A percentile compares a stretch with the other conserved stretches of the same genome.
Conservation (phyloP, 2,113 vertebrate species). For the Pelodiscus sinensis region DNA sequence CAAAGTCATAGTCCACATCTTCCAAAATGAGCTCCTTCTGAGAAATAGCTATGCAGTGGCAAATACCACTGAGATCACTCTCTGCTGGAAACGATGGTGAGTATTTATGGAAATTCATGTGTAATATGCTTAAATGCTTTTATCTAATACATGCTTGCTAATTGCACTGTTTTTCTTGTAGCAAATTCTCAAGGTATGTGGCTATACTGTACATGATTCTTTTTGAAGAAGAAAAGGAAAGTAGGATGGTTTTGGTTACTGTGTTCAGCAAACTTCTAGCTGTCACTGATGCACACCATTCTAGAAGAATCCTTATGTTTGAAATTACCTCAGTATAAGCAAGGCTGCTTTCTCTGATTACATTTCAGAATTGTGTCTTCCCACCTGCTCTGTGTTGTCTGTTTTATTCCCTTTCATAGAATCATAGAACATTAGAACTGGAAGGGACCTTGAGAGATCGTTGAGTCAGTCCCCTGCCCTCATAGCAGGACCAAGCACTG, state of each 20-base stretch:
- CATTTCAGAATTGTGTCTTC: neutral
- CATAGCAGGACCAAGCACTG: too few relatives aligned
- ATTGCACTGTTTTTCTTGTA: neutral
- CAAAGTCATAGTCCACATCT: neutral
- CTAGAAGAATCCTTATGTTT: neutral
- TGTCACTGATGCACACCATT: neutral
- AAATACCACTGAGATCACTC: neutral
- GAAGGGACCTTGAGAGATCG: too few relatives aligned
- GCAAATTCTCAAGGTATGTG: neutral
- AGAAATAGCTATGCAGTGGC: neutral
- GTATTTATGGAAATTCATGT: neutral
- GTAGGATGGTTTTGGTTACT: neutral
- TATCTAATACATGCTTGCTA: neutral
- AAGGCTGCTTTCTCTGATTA: neutral
- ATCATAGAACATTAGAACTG: too few relatives aligned
- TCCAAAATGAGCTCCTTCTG: neutral
- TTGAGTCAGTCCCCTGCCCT: too few relatives aligned
- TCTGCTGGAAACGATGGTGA: neutral
- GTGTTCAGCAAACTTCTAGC: neutral
- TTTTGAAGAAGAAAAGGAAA: neutral
- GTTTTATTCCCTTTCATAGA: neutral
- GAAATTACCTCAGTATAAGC: neutral
- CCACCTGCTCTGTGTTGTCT: neutral
- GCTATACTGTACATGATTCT: neutral
- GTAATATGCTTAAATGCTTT: neutral